Base-by-base conservation (phyloP, 2,797 vertebrate species). In the Paramormyrops hopkinsi region DNA sequence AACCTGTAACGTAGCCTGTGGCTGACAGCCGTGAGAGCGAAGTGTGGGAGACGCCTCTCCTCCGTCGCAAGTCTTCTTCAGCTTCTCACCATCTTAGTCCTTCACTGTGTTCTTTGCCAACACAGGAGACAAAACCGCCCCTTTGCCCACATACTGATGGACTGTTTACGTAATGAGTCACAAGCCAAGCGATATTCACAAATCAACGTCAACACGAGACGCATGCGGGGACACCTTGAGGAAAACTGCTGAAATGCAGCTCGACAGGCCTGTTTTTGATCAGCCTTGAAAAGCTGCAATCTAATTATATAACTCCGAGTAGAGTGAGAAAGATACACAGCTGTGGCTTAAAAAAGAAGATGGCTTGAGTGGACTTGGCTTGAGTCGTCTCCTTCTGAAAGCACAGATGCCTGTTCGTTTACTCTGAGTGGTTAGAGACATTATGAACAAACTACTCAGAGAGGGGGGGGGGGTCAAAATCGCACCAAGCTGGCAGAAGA, bases 1-100 rank as follows among this genome's bases (percentile, higher is more conserved):
- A 65, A 12, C 9, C 9, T 69, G 73, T 44, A 44, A 19, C 19
- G 6, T 17, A 76, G 1, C 69, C 29, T 6, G 37, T 41, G 73
- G 14, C 14, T 69, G 62, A 12, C 11, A 19, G 73, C 37, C 8
- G 73, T 6, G 73, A 37, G 73, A 12, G 19, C 2, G 17, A n/a
- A 9, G 7, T n/a, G 37, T 3, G 41, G 17, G 1, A 17, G 29
- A 0, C 0, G 1, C 2, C 1, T 19, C 17, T 41, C 2, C 12
- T 76, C 12, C 33, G 7, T 79, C 2, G 2, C 14, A 79, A 8
- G 6, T 5, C 6, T 44, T n/a, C 17, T n/a, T 9, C 37, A 44
- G 14, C 37, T 44, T 44, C 33, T 79, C 33, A n/a, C 33, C 19
- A n/a, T n/a, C 33, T 44, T 1, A 7, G 9, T n/a, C 73, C 41